Evolutionary conservation across 2,113 vertebrate genomes (phyloP).

Genomic region (Octodon degus): DNA sequence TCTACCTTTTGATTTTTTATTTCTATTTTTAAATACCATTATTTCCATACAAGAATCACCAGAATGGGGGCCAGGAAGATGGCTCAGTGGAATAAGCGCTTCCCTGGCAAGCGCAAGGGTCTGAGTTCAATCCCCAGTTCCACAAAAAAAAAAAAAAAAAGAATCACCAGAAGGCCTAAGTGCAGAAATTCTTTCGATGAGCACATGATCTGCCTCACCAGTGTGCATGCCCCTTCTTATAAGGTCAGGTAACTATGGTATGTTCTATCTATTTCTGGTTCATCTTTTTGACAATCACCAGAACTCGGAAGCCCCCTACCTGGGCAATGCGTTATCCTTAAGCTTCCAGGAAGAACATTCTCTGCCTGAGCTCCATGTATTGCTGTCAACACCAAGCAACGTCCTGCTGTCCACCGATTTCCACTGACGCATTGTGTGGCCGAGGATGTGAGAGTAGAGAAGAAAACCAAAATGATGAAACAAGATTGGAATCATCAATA

Average conservation of each 20-base stretch:
- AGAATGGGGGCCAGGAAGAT: no score
- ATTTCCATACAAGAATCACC: conserved; percentile 21
- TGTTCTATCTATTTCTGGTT: background rate
- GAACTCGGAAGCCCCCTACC: background rate
- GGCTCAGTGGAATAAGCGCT: no score
- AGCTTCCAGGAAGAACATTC: background rate
- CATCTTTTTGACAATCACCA: background rate
- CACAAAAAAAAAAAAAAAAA: no score
- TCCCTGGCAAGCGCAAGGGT: no score
- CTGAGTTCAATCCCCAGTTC: no score
- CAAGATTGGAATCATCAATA: background rate
- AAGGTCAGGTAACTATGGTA: background rate
- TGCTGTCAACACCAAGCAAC: background rate
- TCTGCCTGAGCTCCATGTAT: background rate
- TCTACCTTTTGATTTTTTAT: conserved; percentile 31
- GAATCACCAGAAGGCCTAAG: background rate
- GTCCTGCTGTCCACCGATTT: background rate
- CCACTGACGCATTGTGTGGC: background rate
- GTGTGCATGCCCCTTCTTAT: background rate
- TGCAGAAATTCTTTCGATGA: background rate
- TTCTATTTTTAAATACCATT: background rate
- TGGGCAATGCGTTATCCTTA: background rate
- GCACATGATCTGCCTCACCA: background rate
- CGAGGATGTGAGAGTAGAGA: background rate
- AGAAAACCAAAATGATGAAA: background rate